A percentile compares a stretch with the other conserved stretches of the same genome.
Conservation (phyloP, 2,797 vertebrate genomes). For the Emys orbicularis region DNA sequence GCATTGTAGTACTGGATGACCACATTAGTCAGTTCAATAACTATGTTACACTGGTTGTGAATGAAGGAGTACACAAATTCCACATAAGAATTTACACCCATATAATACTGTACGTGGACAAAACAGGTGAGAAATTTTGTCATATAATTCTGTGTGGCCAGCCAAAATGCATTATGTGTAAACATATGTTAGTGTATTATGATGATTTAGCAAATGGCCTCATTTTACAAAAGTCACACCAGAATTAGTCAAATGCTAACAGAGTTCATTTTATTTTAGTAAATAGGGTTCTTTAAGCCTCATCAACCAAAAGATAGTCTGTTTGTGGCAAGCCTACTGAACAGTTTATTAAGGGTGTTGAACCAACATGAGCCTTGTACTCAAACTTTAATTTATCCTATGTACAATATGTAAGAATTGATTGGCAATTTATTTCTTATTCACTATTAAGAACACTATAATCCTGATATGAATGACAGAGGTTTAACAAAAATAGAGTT, state of each 20-base stretch:
- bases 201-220: not conserved
- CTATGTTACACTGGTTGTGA: not conserved
- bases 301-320: not conserved
- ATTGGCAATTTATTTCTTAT: not conserved
- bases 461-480: not conserved
- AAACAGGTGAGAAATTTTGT: not conserved
- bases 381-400: not conserved
- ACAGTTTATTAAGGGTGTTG: not conserved
- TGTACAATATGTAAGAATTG: not conserved
- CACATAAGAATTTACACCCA: not conserved
- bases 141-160: not conserved
- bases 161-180: not conserved
- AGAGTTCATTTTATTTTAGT: not conserved
- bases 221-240: not conserved
- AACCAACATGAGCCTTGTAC: not conserved
- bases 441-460: not conserved
- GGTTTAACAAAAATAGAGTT: not conserved
- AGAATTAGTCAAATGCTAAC: constrained; percentile 3
- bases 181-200: not conserved
- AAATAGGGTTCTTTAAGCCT: not conserved
- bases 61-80: not conserved
- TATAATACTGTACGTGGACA: not conserved
- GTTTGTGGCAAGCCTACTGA: not conserved
- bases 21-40: not conserved
- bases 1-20: not conserved